Base-by-base conservation (phyloP, 2,113 vertebrate genomes). In the Calidris pygmaea region DNA sequence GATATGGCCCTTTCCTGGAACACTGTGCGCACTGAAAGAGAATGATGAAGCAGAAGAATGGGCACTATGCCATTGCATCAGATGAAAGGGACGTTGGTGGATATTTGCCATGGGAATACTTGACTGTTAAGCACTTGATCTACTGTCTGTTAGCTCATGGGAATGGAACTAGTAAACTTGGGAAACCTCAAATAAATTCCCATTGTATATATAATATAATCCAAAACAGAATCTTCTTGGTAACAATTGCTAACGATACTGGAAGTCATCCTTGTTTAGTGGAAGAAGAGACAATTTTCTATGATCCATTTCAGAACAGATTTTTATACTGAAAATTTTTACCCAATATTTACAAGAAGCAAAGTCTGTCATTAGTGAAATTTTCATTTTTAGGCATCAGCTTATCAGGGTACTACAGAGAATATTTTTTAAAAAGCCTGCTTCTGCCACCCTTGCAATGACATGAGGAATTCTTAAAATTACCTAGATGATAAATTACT, bases 51-150 rank as follows among this genome's bases (percentile, higher is more conserved):
- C 95, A 97, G 94, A 97, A 95, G 94, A 94, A 97, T 96, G 97
- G 97, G 96, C 96, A 78, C 70, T 9, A 87, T 83, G 96, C 97
- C 96, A 96, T 89, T 96, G 80, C 87, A 76, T 96, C 92, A 97
- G 91, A 97, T 97, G 96, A 97, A 97, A 97, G 94, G 89, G 95
- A 97, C 87, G 32, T 65, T 93, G 96, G 97, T 97, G 97, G 96
- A 97, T 95, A 95, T 95, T 96, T 97, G 96, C 96, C 96, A 97
- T 96, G 96, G 96, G 95, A 97, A 97, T 97, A 95, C 91, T 97
- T 96, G 96, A 95, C 96, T 96, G 95, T 94, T 96, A 96, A 96
- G 96, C 77, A 83, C 94, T 97, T 97, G 97, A 97, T 97, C 96
- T 95, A 96, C 95, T 97, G 95, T 94, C 96, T 97, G 93, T 89